Evolutionary conservation across 1,140 invertebrate genomes (phyloP).

Genomic region (Brachystomella parvula): DNA sequence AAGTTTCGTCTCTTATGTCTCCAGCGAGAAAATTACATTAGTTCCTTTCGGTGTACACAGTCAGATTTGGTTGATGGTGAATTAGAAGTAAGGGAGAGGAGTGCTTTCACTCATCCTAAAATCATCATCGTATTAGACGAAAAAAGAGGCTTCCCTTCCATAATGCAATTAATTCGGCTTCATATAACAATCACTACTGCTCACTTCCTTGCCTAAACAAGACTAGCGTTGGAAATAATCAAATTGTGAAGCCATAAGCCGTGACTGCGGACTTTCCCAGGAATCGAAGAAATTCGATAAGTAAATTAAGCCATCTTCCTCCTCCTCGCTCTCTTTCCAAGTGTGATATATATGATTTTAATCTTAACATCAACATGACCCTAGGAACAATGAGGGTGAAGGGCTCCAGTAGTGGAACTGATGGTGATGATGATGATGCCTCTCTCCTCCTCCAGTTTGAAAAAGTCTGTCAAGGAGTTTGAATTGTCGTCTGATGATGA

Average conservation of each 20-base stretch:
- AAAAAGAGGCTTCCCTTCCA: neutral
- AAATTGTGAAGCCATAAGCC: neutral
- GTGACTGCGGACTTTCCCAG: neutral
- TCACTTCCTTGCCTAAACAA: neutral
- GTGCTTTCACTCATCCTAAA: conserved; percentile 5
- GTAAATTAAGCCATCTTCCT: neutral
- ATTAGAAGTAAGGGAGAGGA: neutral
- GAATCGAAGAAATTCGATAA: neutral
- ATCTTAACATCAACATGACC: conserved; percentile 9
- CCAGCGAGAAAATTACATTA: no score
- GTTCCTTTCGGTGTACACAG: no score
- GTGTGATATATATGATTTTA: conserved; percentile 24
- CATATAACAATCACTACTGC: conserved; percentile 16
- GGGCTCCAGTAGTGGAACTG: neutral
- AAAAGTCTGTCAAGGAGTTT: neutral
- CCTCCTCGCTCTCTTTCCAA: neutral
- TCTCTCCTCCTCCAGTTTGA: neutral
- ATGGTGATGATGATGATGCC: no score
- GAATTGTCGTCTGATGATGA: conserved; percentile 4
- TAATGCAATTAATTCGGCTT: conserved; percentile 26
- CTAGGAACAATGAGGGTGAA: conserved; percentile 17
- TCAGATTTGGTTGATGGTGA: neutral
- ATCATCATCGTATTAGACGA: neutral
- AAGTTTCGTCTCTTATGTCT: no score
- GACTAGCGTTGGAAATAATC: neutral